Evolutionary conservation across 2,888 invertebrate species (phyloP).

Genomic region (Selenia dentaria): DNA sequence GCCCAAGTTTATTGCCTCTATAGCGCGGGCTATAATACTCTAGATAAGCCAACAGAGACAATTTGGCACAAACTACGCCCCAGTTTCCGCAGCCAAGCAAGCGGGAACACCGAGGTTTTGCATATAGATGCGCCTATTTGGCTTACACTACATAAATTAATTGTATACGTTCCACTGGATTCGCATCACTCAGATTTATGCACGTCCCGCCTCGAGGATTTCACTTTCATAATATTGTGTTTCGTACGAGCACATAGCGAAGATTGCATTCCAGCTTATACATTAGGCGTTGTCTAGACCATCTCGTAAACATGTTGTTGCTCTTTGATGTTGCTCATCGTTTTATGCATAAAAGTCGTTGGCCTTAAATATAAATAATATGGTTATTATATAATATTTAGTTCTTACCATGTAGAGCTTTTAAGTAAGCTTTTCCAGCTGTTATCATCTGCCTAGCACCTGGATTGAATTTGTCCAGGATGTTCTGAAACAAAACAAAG

Average conservation of each 20-base stretch:
- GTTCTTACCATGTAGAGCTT: constrained; percentile 95
- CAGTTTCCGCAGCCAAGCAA: constrained; percentile 75
- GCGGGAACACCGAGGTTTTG: constrained; percentile 74
- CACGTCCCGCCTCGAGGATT: constrained; percentile 36
- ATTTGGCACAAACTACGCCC: constrained; percentile 81
- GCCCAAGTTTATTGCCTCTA: constrained; percentile 72
- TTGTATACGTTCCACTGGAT: constrained; percentile 71
- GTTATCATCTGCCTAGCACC: constrained; percentile 97
- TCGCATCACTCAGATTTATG: constrained; percentile 58
- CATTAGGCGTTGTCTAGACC: constrained; percentile 31
- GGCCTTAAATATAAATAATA: background rate
- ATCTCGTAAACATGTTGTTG: constrained; percentile 26
- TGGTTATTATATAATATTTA: background rate
- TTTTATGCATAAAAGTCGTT: constrained; percentile 11
- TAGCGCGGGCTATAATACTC: constrained; percentile 73
- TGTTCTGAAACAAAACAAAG: constrained; percentile 90
- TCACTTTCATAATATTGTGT: constrained; percentile 42
- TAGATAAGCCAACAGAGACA: constrained; percentile 82
- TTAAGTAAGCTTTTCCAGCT: constrained; percentile 96
- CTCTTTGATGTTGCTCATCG: constrained; percentile 12
- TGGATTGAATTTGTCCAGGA: constrained; percentile 98
- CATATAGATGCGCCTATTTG: constrained; percentile 81
- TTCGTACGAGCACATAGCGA: constrained; percentile 13
- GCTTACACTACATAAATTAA: constrained; percentile 79
- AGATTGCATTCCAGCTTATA: constrained; percentile 31